Conservation (phyloP, 2,113 vertebrate genomes). For the Notothenia rossii region DNA sequence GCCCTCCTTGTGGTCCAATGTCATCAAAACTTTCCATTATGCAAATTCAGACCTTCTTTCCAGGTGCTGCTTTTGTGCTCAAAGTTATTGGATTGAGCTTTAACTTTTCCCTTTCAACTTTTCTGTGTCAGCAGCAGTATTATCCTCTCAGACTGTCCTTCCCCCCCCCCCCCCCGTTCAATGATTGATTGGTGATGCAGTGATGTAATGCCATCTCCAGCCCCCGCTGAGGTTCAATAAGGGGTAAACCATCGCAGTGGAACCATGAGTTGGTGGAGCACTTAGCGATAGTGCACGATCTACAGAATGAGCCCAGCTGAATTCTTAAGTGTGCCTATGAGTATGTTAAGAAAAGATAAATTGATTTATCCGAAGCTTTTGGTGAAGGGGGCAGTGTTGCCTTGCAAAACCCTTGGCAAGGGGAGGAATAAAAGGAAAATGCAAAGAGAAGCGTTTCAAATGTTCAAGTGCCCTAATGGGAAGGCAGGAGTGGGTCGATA, state of each 20-base stretch:
- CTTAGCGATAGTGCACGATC: conserved; percentile 31
- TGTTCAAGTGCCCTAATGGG: conserved; percentile 68
- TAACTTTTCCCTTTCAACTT: conserved; percentile 26
- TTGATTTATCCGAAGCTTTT: conserved; percentile 37
- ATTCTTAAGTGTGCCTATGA: conserved; percentile 15
- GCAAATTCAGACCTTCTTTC: background rate
- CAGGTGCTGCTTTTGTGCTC: background rate
- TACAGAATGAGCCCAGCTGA: background rate
- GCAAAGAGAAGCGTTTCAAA: conserved; percentile 32
- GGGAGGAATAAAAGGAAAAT: background rate
- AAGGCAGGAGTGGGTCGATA: conserved; percentile 67
- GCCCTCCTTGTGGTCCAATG: background rate
- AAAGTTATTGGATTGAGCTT: background rate
- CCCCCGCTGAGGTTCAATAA: conserved; percentile 24
- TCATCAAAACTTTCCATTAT: background rate
- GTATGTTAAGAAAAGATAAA: conserved; percentile 34
- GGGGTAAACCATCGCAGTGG: conserved; percentile 26
- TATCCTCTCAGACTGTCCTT: background rate
- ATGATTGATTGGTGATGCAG: conserved; percentile 47
- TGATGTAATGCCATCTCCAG: conserved; percentile 36
- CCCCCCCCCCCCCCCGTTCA: conserved; percentile 23
- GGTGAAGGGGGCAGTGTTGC: background rate
- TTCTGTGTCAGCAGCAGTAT: conserved; percentile 42
- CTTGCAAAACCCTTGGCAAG: background rate
- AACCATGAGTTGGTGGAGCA: conserved; percentile 39